Conservation (phyloP, 2,797 vertebrate genomes). For the Glossophaga mutica region DNA sequence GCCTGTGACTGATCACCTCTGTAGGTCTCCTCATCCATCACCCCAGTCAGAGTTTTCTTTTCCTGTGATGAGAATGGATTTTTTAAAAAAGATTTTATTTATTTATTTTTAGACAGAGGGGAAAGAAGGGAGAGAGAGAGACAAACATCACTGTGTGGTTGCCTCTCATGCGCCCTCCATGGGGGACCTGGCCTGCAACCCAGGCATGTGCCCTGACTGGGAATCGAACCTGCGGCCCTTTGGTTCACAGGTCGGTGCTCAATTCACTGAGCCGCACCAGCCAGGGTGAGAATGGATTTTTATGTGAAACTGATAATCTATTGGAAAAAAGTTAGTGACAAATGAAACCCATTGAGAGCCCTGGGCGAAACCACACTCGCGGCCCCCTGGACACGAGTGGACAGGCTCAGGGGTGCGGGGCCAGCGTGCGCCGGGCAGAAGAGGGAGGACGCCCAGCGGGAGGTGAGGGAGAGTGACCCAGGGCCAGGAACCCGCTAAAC, state of each 20-base stretch:
- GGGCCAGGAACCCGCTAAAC: neutral
- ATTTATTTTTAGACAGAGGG: no score
- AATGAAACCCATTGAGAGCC: neutral
- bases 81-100: neutral
- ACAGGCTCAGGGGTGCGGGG: neutral
- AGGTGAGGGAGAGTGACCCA: neutral
- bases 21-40: neutral
- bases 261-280: no score
- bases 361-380: fast-evolving
- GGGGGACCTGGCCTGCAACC: no score
- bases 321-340: neutral
- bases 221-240: no score
- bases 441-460: no score
- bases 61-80: neutral
- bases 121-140: no score
- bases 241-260: no score
- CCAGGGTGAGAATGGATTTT: neutral
- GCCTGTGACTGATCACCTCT: neutral
- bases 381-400: neutral
- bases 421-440: neutral
- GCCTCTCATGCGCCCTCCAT: no score
- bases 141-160: no score
- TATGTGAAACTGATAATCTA: neutral
- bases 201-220: no score
- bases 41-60: neutral